Evolutionary conservation across 2,888 invertebrate species (phyloP), one percentile per base, ranked within the genome.

Genomic region (Alsophila aescularia): DNA sequence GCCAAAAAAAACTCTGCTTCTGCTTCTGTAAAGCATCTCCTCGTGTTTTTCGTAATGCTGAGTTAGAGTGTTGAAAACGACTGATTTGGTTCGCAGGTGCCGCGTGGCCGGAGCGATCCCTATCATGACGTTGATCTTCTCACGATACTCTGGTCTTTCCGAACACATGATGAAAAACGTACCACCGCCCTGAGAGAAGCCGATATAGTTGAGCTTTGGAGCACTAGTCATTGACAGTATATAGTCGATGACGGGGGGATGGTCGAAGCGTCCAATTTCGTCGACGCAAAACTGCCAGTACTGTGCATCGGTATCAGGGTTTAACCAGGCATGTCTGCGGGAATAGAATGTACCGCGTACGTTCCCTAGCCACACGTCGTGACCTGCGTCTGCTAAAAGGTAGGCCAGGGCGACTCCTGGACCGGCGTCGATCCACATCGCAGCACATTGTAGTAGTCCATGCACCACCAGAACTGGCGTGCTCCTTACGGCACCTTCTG

Each of bases 151-250:
- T 0, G 95, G 94, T 42, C 82, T 81, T 63, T 93, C 92, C 0
- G 94, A 93, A 44, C 93, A 92, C 94, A 95, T 94, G 0, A 95
- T 93, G 72, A 93, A 94, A 68, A 93, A 94, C 2, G 83, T 80
- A 0, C 94, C 94, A 0, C 94, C 93, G 2, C 96, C 97, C 77
- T 94, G 94, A 0, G 96, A 97, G 73, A 96, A 96, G 0, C 97
- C 97, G 8, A 96, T 93, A 18, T 80, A 87, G 31, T 83, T 83
- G 15, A 89, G 41, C 18, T 78, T 81, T 0, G 66, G 52, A 1
- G 62, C 54, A 0, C 67, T 61, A 0, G 86, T 85, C 2, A 71
- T 52, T 1, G 70, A 52, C 8, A 87, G 49, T 0, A 88, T 75
- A 29, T 83, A 82, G 51, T 89, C 84, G 0, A 88, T 71, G 37